Percentiles rank a stretch among this genome's conserved stretches.
phyloP scores from a whole-genome alignment of 2,113 vertebrate genomes.

The Potamarius usumacintae region DNA sequence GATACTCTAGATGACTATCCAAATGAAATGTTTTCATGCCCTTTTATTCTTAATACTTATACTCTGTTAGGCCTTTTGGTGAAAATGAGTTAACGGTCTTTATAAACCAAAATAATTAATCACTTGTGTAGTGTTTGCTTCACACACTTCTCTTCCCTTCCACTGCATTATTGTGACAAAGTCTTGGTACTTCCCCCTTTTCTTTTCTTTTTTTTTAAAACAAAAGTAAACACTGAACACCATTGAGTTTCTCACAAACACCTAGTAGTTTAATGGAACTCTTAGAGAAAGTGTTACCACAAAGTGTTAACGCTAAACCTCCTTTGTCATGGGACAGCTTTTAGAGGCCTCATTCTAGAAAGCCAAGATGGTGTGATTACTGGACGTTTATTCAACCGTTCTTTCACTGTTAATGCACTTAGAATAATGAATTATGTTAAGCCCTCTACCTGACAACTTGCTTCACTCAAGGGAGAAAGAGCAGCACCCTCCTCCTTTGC shows the following conservation, averaged over 20 bases:
- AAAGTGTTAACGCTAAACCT: conserved; percentile 4
- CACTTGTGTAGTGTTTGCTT: neutral
- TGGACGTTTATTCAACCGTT: conserved; percentile 53
- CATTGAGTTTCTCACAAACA: neutral
- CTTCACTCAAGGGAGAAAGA: conserved; percentile 51
- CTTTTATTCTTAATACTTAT: neutral
- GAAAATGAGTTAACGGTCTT: neutral
- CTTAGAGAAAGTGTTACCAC: conserved; percentile 14
- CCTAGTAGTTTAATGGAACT: neutral
- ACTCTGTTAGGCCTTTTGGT: neutral
- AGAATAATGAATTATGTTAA: conserved; percentile 55
- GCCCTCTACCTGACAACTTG: conserved; percentile 48
- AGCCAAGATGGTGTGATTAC: conserved; percentile 49
- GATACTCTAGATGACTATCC: neutral
- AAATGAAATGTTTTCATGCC: neutral
- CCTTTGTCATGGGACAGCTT: conserved; percentile 2
- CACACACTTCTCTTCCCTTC: neutral
- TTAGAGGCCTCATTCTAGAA: conserved; percentile 14
- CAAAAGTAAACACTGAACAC: neutral
- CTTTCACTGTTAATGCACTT: conserved; percentile 57
- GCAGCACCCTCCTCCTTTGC: conserved; percentile 35
- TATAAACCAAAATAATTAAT: neutral
- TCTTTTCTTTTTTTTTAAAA: neutral
- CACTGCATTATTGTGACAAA: neutral
- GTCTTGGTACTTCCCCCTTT: neutral